Evolutionary conservation across 2,888 invertebrate species (phyloP), one percentile per base, ranked within the genome.

Genomic region (Tinea semifulvella): DNA sequence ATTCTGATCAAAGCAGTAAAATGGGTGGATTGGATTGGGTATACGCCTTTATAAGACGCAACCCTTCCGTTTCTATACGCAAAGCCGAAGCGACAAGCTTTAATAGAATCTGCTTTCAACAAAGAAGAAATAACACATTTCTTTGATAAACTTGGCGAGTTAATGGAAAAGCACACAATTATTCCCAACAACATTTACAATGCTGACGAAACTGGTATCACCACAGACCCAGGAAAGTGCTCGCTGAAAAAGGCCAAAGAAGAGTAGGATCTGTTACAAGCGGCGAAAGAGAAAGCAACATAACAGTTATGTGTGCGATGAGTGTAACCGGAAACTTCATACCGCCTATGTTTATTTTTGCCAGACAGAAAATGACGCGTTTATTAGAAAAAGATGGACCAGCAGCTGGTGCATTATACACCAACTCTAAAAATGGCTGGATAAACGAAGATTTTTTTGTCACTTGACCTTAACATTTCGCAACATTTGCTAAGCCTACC

Each of bases 341-440:
- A 38, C 47, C 49, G 28, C 47, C 49, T 2, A 47, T 47, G 44
- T 42, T 47, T 39, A 49, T 47, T 42, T 49, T 42, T 49, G 43
- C 46, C 44, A 39, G 46, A 26, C 53, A 56, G 48, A 52, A 55
- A 47, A 57, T 58, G 56, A 20, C 36, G 14, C 16, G 5, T 36
- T 14, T 17, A 36, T 17, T 36, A 17, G 36, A 36, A 36, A 17
- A 14, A 36, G n/a, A 36, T 17, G 36, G 36, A 16, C 31, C 31
- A 31, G n/a, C 31, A 13, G 36, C 53, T 42, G 56, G 53, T 35
- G 53, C 61, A 31, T 48, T 59, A 31, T 52, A 58, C 48, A 49
- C 48, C 18, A 54, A 53, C 47, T 58, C 60, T 10, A 51, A 58
- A 40, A 61, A 57, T 56, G 60, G 61, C 42, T 62, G 50, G 49